phyloP scores from a whole-genome alignment of 2,113 vertebrate genomes.

The Cynocephalus volans region DNA sequence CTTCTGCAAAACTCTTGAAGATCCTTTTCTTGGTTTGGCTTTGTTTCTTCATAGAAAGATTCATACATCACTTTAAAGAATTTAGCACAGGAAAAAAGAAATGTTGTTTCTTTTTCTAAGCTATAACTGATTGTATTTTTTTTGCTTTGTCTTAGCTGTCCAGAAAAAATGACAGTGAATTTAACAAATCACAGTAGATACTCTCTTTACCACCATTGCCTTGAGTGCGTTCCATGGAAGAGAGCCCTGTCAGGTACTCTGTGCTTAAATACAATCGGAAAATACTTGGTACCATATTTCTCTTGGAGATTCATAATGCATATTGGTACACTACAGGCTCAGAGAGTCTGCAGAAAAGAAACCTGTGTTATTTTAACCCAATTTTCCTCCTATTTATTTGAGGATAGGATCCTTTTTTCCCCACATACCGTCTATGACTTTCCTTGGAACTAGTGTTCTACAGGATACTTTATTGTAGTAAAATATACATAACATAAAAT shows the following conservation, averaged over 20 bases:
- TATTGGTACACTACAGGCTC: not conserved
- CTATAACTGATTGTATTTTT: not conserved
- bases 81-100: slow-evolving; percentile 24
- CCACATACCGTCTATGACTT: not conserved
- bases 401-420: not conserved
- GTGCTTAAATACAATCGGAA: not conserved
- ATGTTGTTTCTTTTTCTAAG: not conserved
- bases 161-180: not conserved
- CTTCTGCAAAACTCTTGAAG: not conserved
- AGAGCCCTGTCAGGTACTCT: not conserved
- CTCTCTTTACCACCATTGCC: not conserved
- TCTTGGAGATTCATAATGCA: not conserved
- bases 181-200: not conserved
- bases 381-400: not conserved
- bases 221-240: not conserved
- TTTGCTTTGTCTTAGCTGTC: slow-evolving; percentile 20
- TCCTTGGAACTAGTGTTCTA: not conserved
- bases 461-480: not conserved
- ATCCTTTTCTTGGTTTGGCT: not conserved
- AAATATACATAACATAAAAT: not conserved
- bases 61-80: not conserved
- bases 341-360: not conserved
- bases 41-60: slow-evolving; percentile 4
- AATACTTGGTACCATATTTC: not conserved
- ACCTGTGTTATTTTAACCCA: not conserved